These are phyloP conservation scores for Diarsia dahlii DNA, from an alignment of 2,888 invertebrate species.

Conservation along the genomic window DNA sequence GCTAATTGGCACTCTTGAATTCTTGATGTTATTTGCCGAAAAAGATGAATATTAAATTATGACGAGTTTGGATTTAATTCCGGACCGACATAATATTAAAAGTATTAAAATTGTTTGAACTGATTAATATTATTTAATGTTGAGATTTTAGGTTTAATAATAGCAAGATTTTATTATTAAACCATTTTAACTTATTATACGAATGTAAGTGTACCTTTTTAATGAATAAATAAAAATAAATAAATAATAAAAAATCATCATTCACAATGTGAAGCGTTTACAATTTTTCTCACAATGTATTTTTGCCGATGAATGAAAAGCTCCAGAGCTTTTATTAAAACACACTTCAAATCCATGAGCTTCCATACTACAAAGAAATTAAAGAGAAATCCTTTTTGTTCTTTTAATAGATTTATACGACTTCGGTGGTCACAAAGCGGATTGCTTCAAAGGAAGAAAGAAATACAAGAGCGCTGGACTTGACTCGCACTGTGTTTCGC, in stretches of 20 bases:
- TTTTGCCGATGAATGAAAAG: not conserved
- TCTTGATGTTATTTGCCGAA: conserved; percentile 7
- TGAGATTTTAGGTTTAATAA: not conserved
- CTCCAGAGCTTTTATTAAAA: conserved; percentile 15
- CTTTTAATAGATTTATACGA: conserved; percentile 73
- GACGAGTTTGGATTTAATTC: conserved; percentile 17
- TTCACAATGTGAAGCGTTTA: not conserved
- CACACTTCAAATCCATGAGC: conserved; percentile 38
- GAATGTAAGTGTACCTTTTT: no score
- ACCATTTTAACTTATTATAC: no score
- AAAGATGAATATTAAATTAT: not conserved
- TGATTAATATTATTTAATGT: not conserved
- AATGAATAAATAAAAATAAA: no score
- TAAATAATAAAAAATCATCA: no score
- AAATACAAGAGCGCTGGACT: conserved; percentile 56
- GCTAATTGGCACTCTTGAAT: not conserved
- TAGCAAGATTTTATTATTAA: not conserved
- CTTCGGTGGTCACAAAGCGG: conserved; percentile 72
- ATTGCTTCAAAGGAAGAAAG: conserved; percentile 68
- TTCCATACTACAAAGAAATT: conserved; percentile 63
- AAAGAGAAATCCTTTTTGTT: conserved; percentile 66
- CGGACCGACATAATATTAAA: not conserved
- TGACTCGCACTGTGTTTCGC: conserved; percentile 31
- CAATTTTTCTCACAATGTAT: not conserved
- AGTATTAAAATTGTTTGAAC: no score